phyloP scores from a whole-genome alignment of 2,113 vertebrate species.

The Varanus salvator region DNA sequence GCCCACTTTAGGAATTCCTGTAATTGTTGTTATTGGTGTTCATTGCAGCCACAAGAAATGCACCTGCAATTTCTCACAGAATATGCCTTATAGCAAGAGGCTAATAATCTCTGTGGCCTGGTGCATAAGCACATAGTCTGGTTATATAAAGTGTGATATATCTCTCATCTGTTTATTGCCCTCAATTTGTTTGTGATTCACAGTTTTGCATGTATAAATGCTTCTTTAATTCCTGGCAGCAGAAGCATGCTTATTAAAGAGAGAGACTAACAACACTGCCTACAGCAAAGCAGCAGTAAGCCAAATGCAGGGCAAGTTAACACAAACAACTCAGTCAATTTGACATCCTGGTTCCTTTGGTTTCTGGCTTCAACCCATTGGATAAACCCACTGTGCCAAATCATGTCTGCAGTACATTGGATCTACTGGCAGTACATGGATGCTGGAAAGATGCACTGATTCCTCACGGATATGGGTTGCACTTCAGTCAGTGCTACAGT shows the following conservation, averaged over 20 bases:
- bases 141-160: constrained; percentile 36
- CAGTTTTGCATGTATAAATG: constrained; percentile 6
- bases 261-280: constrained; percentile 39
- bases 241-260: constrained; percentile 53
- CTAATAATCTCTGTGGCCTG: constrained; percentile 40
- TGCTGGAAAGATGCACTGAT: neutral
- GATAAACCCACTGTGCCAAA: neutral
- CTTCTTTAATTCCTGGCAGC: constrained; percentile 36
- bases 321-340: constrained; percentile 19
- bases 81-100: constrained; percentile 42
- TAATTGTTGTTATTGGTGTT: constrained; percentile 35
- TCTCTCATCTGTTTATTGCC: constrained; percentile 39
- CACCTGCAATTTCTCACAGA: constrained; percentile 64
- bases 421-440: neutral
- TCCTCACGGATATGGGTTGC: neutral
- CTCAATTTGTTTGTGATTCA: neutral
- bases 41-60: constrained; percentile 58
- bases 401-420: neutral
- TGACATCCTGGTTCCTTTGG: rapidly evolving
- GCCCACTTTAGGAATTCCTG: constrained; percentile 66
- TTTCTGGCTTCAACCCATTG: neutral
- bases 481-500: neutral
- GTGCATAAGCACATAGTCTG: constrained; percentile 26
- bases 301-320: neutral
- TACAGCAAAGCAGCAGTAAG: constrained; percentile 44